phyloP scores from a whole-genome alignment of 2,888 invertebrate species.

The Electrophaes corylata region DNA sequence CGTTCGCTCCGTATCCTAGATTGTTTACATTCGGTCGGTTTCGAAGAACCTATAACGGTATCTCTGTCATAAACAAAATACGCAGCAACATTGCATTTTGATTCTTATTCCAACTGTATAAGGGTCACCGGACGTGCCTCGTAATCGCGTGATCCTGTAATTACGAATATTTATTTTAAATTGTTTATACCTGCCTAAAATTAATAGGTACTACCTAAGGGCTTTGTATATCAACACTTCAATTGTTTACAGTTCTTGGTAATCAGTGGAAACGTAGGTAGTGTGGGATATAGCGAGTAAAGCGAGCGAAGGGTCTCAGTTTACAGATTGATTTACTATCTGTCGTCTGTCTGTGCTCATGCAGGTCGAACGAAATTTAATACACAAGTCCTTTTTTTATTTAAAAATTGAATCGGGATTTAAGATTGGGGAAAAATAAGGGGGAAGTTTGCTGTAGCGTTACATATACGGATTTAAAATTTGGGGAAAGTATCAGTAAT shows the following conservation, averaged over 20 bases:
- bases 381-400: too few species aligned
- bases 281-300: not conserved
- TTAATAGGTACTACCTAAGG: constrained; percentile 31
- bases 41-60: constrained; percentile 20
- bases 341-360: too few species aligned
- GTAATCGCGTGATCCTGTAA: not conserved
- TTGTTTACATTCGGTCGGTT: constrained; percentile 30
- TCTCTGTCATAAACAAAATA: constrained; percentile 31
- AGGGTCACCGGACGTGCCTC: not conserved
- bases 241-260: constrained; percentile 25
- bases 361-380: too few species aligned
- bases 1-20: constrained; percentile 30
- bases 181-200: constrained; percentile 29
- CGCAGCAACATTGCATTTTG: not conserved
- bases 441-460: too few species aligned
- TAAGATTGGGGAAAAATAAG: too few species aligned
- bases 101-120: not conserved
- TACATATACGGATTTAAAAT: too few species aligned
- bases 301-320: too few species aligned
- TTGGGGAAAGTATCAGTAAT: too few species aligned
- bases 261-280: constrained; percentile 1
- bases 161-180: constrained; percentile 36
- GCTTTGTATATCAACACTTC: constrained; percentile 37
- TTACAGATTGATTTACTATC: too few species aligned
- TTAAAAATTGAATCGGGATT: too few species aligned